A percentile compares a stretch with the other conserved stretches of the same genome.
Conservation (phyloP, 2,888 invertebrate genomes). For the Thymelicus sylvestris region DNA sequence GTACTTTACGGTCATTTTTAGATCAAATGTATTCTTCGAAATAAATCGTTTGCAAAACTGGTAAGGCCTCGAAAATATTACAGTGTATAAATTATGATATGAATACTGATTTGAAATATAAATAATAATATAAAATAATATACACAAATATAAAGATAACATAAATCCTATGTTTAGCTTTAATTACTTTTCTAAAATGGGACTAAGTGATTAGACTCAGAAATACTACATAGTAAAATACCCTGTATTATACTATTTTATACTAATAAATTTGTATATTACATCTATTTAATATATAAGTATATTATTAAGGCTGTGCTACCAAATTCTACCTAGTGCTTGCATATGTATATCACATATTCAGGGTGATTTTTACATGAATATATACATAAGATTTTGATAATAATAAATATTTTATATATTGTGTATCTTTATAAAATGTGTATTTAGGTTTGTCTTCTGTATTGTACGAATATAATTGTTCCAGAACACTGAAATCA, state of each 20-base stretch:
- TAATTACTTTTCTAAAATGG: conserved; percentile 1
- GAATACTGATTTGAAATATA: not conserved
- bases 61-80: not conserved
- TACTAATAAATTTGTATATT: not conserved
- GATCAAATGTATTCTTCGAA: not conserved
- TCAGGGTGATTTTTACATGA: not conserved
- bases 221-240: not conserved
- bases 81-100: conserved; percentile 1
- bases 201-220: not conserved
- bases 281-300: not conserved
- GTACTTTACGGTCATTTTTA: not conserved
- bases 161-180: not conserved
- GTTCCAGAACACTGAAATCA: no score
- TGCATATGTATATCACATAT: not conserved
- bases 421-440: no score
- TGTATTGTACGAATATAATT: no score
- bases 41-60: conserved; percentile 4
- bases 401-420: no score
- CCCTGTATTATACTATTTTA: not conserved
- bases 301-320: not conserved
- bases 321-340: conserved; percentile 1
- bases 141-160: not conserved
- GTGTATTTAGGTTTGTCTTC: no score
- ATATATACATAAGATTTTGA: no score
- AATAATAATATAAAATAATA: not conserved